Percentiles rank a stretch among this genome's conserved stretches.
phyloP scores from a whole-genome alignment of 2,888 invertebrate genomes.

The Spilarctia lutea region DNA sequence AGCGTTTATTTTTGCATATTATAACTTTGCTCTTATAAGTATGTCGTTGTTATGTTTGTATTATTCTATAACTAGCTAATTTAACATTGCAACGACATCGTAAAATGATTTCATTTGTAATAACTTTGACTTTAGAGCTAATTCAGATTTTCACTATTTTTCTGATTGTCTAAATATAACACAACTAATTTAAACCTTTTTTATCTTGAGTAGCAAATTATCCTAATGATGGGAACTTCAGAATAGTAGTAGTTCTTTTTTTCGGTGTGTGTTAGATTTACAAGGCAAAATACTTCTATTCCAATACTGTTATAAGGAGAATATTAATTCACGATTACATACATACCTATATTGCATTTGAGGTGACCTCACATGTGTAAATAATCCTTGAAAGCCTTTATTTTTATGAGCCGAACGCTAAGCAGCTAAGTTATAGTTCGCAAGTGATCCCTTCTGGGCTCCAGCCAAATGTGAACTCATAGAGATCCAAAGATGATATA shows the following conservation, averaged over 20 bases:
- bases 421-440: constrained; percentile 40
- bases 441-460: constrained; percentile 35
- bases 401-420: constrained; percentile 25
- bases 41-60: not conserved
- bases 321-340: too few relatives aligned
- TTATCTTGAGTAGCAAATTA: not conserved
- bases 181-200: not conserved
- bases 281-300: too few relatives aligned
- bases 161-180: not conserved
- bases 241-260: too few relatives aligned
- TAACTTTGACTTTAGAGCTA: too few relatives aligned
- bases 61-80: not conserved
- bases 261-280: too few relatives aligned
- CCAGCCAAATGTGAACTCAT: constrained; percentile 31
- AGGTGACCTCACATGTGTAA: not conserved
- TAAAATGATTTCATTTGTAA: too few relatives aligned
- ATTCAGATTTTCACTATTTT: too few relatives aligned
- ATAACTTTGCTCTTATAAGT: not conserved
- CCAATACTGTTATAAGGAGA: too few relatives aligned
- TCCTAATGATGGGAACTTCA: not conserved
- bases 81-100: too few relatives aligned
- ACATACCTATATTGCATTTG: too few relatives aligned
- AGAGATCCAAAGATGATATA: constrained; percentile 36
- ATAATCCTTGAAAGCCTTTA: not conserved
- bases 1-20: constrained; percentile 8